A percentile compares a stretch with the other conserved stretches of the same genome.
These are phyloP conservation scores for Platyscapa corneri DNA, from an alignment of 1,140 invertebrate genomes.

Conservation along the genomic window DNA sequence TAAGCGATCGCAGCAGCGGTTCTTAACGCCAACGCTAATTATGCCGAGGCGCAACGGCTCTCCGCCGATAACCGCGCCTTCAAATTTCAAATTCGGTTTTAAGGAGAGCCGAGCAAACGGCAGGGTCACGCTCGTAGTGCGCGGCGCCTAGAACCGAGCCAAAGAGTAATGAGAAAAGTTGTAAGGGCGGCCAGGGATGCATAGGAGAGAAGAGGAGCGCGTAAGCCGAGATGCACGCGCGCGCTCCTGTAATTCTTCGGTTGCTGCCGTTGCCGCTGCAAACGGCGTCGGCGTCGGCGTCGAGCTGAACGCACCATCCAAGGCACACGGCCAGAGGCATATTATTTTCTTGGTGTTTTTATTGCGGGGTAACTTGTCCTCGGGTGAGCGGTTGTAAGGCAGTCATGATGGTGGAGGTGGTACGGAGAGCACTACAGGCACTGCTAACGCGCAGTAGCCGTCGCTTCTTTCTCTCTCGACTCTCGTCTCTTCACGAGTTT, in stretches of 20 bases:
- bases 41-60: not conserved
- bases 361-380: slow-evolving; percentile 75
- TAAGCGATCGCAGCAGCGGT: not conserved
- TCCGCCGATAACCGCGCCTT: not conserved
- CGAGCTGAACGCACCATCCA: slow-evolving; percentile 56
- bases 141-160: not conserved
- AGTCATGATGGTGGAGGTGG: slow-evolving; percentile 68
- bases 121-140: too few relatives aligned
- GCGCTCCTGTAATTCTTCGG: slow-evolving; percentile 26
- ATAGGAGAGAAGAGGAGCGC: slow-evolving; percentile 18
- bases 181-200: not conserved
- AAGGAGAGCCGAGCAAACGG: not conserved
- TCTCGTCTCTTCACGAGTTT: slow-evolving; percentile 27
- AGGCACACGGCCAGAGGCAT: slow-evolving; percentile 69
- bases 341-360: slow-evolving; percentile 75
- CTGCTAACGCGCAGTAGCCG: slow-evolving; percentile 72
- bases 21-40: not conserved
- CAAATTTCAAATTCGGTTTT: not conserved
- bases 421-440: slow-evolving; percentile 69
- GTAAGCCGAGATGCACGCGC: not conserved
- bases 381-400: slow-evolving; percentile 69
- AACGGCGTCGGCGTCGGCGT: not conserved
- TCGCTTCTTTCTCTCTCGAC: not conserved
- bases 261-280: not conserved
- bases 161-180: not conserved